phyloP scores from a whole-genome alignment of 1,140 invertebrate genomes.

The Macrosteles quadrilineatus region DNA sequence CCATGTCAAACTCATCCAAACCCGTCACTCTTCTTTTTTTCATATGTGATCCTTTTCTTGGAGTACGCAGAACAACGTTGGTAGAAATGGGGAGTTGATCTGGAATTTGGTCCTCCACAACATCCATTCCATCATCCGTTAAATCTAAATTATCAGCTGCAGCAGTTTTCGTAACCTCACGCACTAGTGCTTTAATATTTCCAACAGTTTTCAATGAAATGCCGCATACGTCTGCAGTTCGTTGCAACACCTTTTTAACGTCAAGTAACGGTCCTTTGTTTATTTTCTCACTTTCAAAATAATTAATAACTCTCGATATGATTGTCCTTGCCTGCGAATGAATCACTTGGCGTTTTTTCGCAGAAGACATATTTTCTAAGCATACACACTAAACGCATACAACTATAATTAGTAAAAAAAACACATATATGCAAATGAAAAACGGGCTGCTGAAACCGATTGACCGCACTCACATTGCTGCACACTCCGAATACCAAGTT shows the following conservation, averaged over 20 bases:
- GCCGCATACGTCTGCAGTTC: neutral
- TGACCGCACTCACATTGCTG: no score
- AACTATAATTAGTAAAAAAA: no score
- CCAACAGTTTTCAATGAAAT: neutral
- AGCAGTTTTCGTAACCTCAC: neutral
- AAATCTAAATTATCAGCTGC: neutral
- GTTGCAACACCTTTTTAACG: neutral
- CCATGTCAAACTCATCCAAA: neutral
- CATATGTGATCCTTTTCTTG: no score
- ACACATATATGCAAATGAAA: no score
- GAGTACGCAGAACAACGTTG: no score
- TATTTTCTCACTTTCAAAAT: neutral
- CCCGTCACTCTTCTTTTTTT: no score
- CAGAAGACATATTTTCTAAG: neutral
- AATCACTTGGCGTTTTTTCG: neutral
- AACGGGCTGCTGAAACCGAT: no score
- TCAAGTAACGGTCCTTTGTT: neutral
- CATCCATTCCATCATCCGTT: neutral
- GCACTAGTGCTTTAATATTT: neutral
- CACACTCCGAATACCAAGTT: no score
- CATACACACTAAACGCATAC: no score
- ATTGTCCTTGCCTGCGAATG: constrained; percentile 8
- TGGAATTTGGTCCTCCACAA: neutral
- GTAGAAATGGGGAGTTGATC: neutral
- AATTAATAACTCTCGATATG: neutral